phyloP scores from a whole-genome alignment of 1,140 invertebrate genomes.

The Armadillidium nasatum region DNA sequence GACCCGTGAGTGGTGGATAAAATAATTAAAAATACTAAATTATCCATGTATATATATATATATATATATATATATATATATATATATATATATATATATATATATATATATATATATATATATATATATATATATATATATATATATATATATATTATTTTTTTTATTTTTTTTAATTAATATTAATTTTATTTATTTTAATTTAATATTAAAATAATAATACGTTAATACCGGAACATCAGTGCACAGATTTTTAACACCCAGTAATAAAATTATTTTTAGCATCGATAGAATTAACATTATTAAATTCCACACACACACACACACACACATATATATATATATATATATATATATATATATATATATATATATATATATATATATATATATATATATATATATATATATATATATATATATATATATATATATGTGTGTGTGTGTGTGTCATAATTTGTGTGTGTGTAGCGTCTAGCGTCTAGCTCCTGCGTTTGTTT shows the following conservation, averaged over 20 bases:
- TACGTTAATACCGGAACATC: neutral
- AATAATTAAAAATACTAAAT: no score
- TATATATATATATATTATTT: neutral
- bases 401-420: neutral
- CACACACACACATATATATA: neutral
- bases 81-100: neutral
- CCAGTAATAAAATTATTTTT: neutral
- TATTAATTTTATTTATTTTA: neutral
- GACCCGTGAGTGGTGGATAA: no score
- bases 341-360: neutral
- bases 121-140: neutral
- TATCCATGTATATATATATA: no score
- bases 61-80: no score
- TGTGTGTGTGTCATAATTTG: neutral
- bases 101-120: neutral
- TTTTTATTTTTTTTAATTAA: neutral
- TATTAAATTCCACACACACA: neutral
- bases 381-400: neutral
- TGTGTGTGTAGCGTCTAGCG: neutral
- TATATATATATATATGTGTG: neutral
- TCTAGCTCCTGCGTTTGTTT: no score
- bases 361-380: neutral
- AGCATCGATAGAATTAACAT: no score
- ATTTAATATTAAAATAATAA: neutral
- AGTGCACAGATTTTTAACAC: neutral